These are phyloP conservation scores for Bolborhynchus lineola DNA, from an alignment of 2,113 vertebrate species.

Conservation along the genomic window DNA sequence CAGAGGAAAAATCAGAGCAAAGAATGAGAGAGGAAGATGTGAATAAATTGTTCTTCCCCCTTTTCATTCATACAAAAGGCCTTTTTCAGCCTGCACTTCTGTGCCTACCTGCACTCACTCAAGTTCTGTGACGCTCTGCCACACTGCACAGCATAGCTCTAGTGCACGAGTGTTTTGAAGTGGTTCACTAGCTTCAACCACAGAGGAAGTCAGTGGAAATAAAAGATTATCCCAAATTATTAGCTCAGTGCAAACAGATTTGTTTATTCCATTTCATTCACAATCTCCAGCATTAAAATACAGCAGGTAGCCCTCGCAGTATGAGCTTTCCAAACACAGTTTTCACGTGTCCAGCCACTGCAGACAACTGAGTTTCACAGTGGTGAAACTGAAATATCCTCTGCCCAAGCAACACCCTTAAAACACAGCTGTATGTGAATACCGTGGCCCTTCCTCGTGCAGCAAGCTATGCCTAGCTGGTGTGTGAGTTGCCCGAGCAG, in stretches of 20 bases:
- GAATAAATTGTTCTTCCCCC: neutral
- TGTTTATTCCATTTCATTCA: neutral
- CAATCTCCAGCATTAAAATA: neutral
- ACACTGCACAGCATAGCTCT: rapidly evolving
- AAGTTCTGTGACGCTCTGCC: neutral
- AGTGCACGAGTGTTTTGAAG: rapidly evolving
- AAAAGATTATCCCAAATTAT: neutral
- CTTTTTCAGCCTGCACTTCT: neutral
- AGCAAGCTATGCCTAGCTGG: neutral
- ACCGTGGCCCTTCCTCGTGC: rapidly evolving
- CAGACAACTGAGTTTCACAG: neutral
- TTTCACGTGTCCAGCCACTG: neutral
- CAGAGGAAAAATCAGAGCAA: slow-evolving; percentile 40
- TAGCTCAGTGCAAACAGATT: neutral
- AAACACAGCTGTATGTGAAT: neutral
- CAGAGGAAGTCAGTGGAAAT: neutral
- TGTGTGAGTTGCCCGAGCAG: neutral
- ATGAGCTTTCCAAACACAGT: neutral
- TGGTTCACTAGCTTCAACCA: neutral
- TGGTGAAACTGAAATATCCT: neutral
- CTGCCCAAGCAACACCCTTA: neutral
- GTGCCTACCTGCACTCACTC: neutral
- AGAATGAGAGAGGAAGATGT: neutral
- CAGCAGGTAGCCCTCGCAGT: neutral
- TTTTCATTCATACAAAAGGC: neutral